Percentiles rank a stretch among this genome's conserved stretches.
Conservation (phyloP, 2,113 vertebrate genomes). For the Tilapia sparmanii region DNA sequence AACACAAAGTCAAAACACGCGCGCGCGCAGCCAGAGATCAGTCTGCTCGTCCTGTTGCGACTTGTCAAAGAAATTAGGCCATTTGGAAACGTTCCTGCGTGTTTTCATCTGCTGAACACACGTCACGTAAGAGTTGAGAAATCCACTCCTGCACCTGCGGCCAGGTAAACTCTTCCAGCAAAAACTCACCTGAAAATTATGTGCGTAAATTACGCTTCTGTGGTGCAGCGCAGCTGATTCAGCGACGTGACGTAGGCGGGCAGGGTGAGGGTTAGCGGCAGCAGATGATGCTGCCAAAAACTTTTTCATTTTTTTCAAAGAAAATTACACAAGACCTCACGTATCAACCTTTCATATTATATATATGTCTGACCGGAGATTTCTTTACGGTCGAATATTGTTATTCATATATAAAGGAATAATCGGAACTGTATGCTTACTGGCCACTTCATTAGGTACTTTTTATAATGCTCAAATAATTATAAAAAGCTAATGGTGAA, state of each 20-base stretch:
- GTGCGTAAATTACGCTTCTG: neutral
- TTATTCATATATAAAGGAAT: neutral
- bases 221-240: slow-evolving; percentile 1
- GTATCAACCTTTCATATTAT: neutral
- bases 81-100: neutral
- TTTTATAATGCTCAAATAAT: neutral
- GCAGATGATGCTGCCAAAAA: neutral
- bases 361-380: neutral
- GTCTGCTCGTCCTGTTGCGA: neutral
- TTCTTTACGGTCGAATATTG: neutral
- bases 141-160: neutral
- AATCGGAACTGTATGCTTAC: neutral
- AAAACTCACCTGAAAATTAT: slow-evolving; percentile 41
- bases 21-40: neutral
- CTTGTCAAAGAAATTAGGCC: neutral
- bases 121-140: neutral
- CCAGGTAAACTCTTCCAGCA: neutral
- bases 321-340: neutral
- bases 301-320: neutral
- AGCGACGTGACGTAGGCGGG: neutral
- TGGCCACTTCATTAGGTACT: neutral
- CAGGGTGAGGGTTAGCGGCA: neutral
- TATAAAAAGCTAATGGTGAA: fast-evolving
- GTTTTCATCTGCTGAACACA: neutral
- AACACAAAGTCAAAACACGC: neutral